Conservation (phyloP, 2,888 invertebrate genomes). For the Callinectes sapidus region DNA sequence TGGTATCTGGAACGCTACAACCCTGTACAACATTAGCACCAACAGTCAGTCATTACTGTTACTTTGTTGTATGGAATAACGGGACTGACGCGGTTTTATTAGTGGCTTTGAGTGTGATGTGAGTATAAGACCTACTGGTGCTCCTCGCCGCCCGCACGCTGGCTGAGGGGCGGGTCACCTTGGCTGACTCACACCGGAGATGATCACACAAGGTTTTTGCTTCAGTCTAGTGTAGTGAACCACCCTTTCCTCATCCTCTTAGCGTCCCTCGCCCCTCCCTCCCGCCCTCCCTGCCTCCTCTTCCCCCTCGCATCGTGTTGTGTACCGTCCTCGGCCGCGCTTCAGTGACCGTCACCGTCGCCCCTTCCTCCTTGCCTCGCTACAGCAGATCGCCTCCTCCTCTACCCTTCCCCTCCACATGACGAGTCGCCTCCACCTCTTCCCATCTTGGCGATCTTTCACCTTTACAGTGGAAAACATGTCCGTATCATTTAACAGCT, state of each 20-base stretch:
- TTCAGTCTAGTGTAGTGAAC: constrained; percentile 21
- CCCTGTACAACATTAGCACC: background rate
- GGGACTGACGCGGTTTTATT: background rate
- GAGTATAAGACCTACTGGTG: background rate
- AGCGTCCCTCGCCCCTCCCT: background rate
- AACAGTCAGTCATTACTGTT: background rate
- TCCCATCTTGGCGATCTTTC: background rate
- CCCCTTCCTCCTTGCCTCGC: background rate
- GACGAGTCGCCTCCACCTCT: background rate
- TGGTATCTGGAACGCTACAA: background rate
- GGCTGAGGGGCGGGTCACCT: constrained; percentile 31
- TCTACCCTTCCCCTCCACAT: background rate
- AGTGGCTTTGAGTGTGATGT: background rate
- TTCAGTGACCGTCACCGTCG: background rate
- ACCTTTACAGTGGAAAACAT: background rate
- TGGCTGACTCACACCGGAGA: constrained; percentile 34
- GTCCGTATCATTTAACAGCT: no score
- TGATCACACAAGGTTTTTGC: background rate
- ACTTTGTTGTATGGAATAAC: background rate
- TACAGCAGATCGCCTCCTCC: background rate
- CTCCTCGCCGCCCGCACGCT: background rate
- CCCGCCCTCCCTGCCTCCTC: background rate
- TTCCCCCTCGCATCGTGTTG: background rate
- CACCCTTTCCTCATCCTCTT: constrained; percentile 39
- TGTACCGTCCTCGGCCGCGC: background rate